These are phyloP conservation scores for Campopleginae sp. DNA, from an alignment of 2,888 invertebrate genomes.

Conservation along the genomic window DNA sequence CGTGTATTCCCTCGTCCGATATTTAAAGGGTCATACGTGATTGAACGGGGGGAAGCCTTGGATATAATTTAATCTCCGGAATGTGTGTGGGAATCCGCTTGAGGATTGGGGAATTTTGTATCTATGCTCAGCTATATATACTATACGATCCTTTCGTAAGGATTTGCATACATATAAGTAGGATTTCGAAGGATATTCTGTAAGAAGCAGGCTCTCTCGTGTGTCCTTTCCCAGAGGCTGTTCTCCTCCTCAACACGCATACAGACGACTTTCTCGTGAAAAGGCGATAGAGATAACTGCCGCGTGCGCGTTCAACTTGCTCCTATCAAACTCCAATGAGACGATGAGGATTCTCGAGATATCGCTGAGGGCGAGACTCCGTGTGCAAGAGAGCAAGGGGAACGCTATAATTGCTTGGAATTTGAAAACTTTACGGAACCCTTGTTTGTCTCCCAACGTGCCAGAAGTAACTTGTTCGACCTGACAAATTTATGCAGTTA, in stretches of 20 bases:
- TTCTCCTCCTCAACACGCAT: slow-evolving; percentile 15
- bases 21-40: not conserved
- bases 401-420: slow-evolving; percentile 28
- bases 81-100: not conserved
- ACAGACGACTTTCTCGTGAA: slow-evolving; percentile 29
- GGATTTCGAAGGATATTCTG: slow-evolving; percentile 58
- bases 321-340: slow-evolving; percentile 64
- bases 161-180: slow-evolving; percentile 65
- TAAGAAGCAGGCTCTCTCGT: slow-evolving; percentile 46
- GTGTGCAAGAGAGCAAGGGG: slow-evolving; percentile 18
- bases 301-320: slow-evolving; percentile 44
- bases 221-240: slow-evolving; percentile 46
- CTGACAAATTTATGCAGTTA: slow-evolving; percentile 20
- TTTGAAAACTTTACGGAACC: slow-evolving; percentile 35
- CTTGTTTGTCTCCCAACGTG: slow-evolving; percentile 35
- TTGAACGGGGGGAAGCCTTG: not conserved
- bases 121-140: slow-evolving; percentile 31
- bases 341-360: slow-evolving; percentile 43
- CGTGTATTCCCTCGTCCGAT: not conserved
- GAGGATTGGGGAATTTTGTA: slow-evolving; percentile 58
- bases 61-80: not conserved
- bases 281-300: slow-evolving; percentile 59
- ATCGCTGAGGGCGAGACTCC: slow-evolving; percentile 30
- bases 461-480: not conserved
- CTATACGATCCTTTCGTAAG: slow-evolving; percentile 53